A percentile compares a stretch with the other conserved stretches of the same genome.
These are phyloP conservation scores for Stegophylla sp. DNA, from an alignment of 2,888 invertebrate genomes.

Conservation along the genomic window DNA sequence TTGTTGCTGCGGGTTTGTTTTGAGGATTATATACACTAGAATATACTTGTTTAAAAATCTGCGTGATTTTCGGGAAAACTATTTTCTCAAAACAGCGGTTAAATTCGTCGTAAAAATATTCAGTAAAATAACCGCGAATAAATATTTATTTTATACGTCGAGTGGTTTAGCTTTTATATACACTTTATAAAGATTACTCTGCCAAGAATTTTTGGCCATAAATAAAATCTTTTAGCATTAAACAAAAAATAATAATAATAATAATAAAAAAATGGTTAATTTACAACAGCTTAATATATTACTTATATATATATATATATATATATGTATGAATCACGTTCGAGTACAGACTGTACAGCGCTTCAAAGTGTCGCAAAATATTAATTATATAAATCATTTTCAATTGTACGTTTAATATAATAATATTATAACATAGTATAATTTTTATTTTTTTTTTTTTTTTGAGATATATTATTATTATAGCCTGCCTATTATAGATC, in stretches of 20 bases:
- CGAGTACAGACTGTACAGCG: too few species aligned
- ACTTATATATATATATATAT: too few species aligned
- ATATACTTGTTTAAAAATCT: slow-evolving; percentile 20
- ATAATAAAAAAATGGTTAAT: background rate
- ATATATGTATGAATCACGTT: background rate
- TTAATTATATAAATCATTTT: too few species aligned
- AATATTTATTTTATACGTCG: slow-evolving; percentile 40
- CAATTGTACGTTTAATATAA: too few species aligned
- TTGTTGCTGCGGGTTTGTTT: background rate
- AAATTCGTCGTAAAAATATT: slow-evolving; percentile 30
- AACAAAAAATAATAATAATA: background rate
- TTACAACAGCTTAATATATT: slow-evolving; percentile 12
- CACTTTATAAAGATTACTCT: slow-evolving; percentile 23
- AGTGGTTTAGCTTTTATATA: slow-evolving; percentile 35
- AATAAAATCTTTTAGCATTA: slow-evolving; percentile 39
- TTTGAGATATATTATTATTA: too few species aligned
- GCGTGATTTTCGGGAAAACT: slow-evolving; percentile 19
- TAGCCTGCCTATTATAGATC: too few species aligned
- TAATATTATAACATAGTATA: too few species aligned
- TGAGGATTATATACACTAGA: too few species aligned
- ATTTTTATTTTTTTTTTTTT: too few species aligned
- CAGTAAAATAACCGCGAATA: slow-evolving; percentile 35
- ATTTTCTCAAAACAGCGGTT: slow-evolving; percentile 14
- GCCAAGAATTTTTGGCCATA: slow-evolving; percentile 23
- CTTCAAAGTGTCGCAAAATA: too few species aligned